Evolutionary conservation across 2,797 vertebrate genomes (phyloP).

Genomic region (Podargus strigoides): DNA sequence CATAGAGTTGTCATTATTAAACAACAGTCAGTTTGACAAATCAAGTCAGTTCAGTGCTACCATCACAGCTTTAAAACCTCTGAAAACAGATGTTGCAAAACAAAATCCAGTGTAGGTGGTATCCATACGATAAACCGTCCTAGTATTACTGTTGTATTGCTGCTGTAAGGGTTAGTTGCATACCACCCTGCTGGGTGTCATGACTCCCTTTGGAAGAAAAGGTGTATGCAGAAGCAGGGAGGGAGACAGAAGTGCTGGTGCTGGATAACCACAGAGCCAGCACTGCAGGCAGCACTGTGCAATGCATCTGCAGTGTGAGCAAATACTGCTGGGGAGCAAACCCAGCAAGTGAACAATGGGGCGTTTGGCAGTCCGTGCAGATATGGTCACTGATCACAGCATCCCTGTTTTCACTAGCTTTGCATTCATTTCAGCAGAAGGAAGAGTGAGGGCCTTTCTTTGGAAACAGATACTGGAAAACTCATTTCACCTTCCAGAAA

Average conservation of each 20-base stretch:
- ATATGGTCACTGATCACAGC: fast-evolving
- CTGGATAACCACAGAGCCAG: not conserved
- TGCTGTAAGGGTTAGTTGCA: not conserved
- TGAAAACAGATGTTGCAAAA: not conserved
- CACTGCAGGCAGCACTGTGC: too few relatives aligned
- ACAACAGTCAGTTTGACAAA: not conserved
- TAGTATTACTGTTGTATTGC: not conserved
- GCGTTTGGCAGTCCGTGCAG: fast-evolving
- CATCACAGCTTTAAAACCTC: not conserved
- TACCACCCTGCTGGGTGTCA: fast-evolving
- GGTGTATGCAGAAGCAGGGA: not conserved
- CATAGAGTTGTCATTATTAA: not conserved
- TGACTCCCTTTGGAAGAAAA: not conserved
- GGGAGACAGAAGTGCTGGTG: fast-evolving
- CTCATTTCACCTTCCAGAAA: not conserved
- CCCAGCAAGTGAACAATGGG: fast-evolving
- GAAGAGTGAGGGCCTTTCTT: not conserved
- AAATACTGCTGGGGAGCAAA: not conserved
- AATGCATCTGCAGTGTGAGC: fast-evolving
- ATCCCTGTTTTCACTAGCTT: not conserved
- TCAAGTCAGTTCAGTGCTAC: not conserved
- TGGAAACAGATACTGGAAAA: not conserved
- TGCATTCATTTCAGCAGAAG: not conserved
- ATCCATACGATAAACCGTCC: fast-evolving
- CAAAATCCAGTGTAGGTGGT: not conserved